These are phyloP conservation scores for Suncus etruscus DNA, from an alignment of 2,113 vertebrate species.

Conservation along the genomic window DNA sequence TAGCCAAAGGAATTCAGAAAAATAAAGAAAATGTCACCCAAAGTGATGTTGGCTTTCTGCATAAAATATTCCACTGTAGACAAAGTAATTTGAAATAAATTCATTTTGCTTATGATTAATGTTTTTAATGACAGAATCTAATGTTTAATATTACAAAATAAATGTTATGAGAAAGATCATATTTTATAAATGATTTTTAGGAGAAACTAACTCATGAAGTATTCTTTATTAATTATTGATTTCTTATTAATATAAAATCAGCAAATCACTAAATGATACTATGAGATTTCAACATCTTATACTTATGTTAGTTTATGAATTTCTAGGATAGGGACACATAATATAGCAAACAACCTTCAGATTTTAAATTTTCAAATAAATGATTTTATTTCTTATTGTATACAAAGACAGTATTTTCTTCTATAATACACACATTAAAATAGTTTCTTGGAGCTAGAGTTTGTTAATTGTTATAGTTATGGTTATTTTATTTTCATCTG, in stretches of 20 bases:
- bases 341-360: not conserved
- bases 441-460: not conserved
- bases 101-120: constrained; percentile 77
- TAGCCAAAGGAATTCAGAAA: constrained; percentile 75
- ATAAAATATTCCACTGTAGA: constrained; percentile 66
- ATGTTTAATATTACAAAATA: no score
- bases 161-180: constrained; percentile 52
- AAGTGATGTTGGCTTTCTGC: constrained; percentile 28
- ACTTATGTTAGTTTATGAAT: not conserved
- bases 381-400: not conserved
- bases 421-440: not conserved
- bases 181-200: constrained; percentile 49
- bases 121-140: constrained; percentile 58
- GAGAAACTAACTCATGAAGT: constrained; percentile 42
- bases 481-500: not conserved
- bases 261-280: not conserved
- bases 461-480: not conserved
- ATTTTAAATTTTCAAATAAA: constrained; percentile 13
- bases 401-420: not conserved
- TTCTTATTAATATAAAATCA: no score
- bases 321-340: not conserved
- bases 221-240: not conserved
- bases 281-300: not conserved
- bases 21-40: constrained; percentile 74
- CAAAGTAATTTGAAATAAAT: constrained; percentile 74